Evolutionary conservation across 2,888 invertebrate species (phyloP).

Genomic region (Sarcophaga carnaria): DNA sequence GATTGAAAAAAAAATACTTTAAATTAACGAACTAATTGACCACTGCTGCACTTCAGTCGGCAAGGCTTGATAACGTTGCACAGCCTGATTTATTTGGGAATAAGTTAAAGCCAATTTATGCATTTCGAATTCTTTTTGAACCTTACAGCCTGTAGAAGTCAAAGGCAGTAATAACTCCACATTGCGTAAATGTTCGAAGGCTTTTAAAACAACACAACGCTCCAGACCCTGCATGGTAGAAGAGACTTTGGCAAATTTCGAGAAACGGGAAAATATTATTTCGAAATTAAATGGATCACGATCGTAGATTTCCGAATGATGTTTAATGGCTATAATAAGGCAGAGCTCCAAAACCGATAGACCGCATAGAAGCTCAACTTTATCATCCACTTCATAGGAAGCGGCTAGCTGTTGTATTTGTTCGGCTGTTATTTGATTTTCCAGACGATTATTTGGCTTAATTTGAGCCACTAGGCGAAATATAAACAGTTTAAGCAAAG

Average conservation of each 20-base stretch:
- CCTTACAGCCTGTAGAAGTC: constrained; percentile 82
- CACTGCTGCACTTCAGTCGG: constrained; percentile 94
- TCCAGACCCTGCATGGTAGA: constrained; percentile 89
- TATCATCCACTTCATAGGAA: constrained; percentile 85
- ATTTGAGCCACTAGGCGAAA: constrained; percentile 83
- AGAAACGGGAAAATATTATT: constrained; percentile 91
- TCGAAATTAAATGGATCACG: constrained; percentile 96
- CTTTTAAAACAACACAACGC: constrained; percentile 91
- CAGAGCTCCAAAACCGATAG: constrained; percentile 92
- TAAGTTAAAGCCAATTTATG: constrained; percentile 88
- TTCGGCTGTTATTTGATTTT: constrained; percentile 82
- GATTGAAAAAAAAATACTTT: neutral
- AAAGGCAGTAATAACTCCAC: constrained; percentile 89
- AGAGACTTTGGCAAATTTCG: constrained; percentile 89
- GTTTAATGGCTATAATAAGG: constrained; percentile 94
- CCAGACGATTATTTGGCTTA: constrained; percentile 76
- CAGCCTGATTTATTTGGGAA: constrained; percentile 88
- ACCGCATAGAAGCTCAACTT: constrained; percentile 88
- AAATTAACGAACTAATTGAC: constrained; percentile 87
- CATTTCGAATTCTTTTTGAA: constrained; percentile 92
- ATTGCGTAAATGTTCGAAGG: constrained; percentile 92
- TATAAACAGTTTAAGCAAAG: constrained; percentile 80
- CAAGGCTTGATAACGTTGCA: constrained; percentile 87
- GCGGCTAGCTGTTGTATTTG: constrained; percentile 83
- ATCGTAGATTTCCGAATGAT: constrained; percentile 92